These are phyloP conservation scores for Apamea sordens DNA, from an alignment of 2,888 invertebrate genomes.

Conservation along the genomic window DNA sequence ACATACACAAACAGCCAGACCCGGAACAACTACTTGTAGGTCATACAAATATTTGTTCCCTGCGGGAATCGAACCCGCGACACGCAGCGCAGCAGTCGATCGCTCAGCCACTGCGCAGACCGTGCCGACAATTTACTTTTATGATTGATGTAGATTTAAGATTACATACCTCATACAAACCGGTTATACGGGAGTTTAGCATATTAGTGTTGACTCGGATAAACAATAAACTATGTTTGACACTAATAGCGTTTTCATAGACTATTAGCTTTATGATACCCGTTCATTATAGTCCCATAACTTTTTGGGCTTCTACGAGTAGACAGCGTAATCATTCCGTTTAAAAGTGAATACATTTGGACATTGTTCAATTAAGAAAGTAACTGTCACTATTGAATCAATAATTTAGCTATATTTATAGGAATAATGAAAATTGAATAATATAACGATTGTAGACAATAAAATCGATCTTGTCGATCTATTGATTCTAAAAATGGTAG, in stretches of 20 bases:
- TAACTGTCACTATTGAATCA: neutral
- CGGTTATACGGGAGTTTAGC: conserved; percentile 26
- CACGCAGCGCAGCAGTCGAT: too few species aligned
- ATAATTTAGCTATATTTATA: neutral
- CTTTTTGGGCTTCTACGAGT: neutral
- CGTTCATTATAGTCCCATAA: conserved; percentile 21
- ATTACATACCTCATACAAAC: conserved; percentile 42
- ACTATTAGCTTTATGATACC: conserved; percentile 19
- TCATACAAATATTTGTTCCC: too few species aligned
- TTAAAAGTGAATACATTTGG: neutral
- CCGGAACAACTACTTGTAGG: too few species aligned
- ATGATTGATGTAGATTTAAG: conserved; percentile 46
- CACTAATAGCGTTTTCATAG: conserved; percentile 34
- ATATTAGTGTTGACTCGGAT: conserved; percentile 2
- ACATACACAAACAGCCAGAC: too few species aligned
- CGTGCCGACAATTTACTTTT: too few species aligned
- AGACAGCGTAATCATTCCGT: neutral
- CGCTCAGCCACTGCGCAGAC: too few species aligned
- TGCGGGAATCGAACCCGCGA: too few species aligned
- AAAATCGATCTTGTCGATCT: too few species aligned
- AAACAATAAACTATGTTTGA: conserved; percentile 37
- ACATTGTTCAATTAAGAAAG: neutral
- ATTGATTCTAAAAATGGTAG: too few species aligned
- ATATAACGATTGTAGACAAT: neutral
- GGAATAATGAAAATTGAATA: too few species aligned